Evolutionary conservation across 2,888 invertebrate genomes (phyloP).

Genomic region (Heliothis peltigera): DNA sequence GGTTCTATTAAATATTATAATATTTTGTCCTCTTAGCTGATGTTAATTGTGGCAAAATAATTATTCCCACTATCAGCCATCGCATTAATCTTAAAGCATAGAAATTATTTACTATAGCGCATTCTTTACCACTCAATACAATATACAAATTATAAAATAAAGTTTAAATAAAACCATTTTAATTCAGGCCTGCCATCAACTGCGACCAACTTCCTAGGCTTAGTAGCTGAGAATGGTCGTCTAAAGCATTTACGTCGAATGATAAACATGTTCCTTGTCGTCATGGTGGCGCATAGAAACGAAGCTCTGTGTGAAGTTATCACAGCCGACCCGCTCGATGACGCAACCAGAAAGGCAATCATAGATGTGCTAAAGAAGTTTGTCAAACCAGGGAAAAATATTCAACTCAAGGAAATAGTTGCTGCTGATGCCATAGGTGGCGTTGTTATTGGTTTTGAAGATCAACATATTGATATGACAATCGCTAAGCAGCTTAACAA

Average conservation of each 20-base stretch:
- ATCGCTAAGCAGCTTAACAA: slow-evolving; percentile 77
- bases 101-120: too few species aligned
- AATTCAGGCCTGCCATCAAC: slow-evolving; percentile 74
- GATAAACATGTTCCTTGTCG: slow-evolving; percentile 73
- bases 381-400: slow-evolving; percentile 75
- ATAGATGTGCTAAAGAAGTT: slow-evolving; percentile 75
- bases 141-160: neutral
- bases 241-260: slow-evolving; percentile 76
- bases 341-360: slow-evolving; percentile 65
- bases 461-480: slow-evolving; percentile 83
- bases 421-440: slow-evolving; percentile 80
- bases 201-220: slow-evolving; percentile 75
- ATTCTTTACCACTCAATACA: too few species aligned
- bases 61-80: too few species aligned
- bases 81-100: too few species aligned
- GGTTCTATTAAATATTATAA: too few species aligned
- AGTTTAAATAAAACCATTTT: neutral
- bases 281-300: slow-evolving; percentile 84
- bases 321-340: slow-evolving; percentile 79
- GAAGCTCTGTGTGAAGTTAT: slow-evolving; percentile 83
- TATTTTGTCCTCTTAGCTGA: too few species aligned
- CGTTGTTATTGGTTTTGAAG: slow-evolving; percentile 81
- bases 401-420: slow-evolving; percentile 79
- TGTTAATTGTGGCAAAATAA: too few species aligned
- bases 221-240: slow-evolving; percentile 83